Base-by-base conservation (phyloP, 1,140 invertebrate species). In the Prorops nasuta region DNA sequence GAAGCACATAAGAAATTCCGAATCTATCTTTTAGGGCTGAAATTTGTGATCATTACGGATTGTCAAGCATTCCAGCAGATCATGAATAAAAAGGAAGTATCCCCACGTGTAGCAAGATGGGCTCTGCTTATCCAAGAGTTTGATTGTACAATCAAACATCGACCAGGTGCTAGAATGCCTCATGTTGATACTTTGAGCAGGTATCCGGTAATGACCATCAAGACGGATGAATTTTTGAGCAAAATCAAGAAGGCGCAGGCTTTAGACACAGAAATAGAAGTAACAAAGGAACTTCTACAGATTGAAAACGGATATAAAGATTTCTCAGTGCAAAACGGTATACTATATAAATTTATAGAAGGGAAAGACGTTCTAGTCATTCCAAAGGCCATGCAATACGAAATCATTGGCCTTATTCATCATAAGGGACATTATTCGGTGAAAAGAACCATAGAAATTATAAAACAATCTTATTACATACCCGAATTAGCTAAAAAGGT, bases 131-230 rank as follows among this genome's bases (percentile, higher is more conserved):
- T 49, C 1, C 24, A 49, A 37, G 32, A 49, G 4, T 49, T 36
- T 10, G 17, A 49, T 9, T 49, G 40, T 24, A 24, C 12, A 1
- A 6, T 49, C 3, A 21, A 49, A n/a, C 39, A 49, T 12, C 7
- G 47, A 19, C 3, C 19, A 9, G 39, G 32, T 0, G 42, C 9
- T 0, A 8, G 39, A 15, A 49, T 49, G 47, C 41, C 18, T 6
- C 39, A 49, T 14, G 47, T 49, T 2, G 47, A 49, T 3, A 32
- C 39, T 1, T 28, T 49, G 19, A 49, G 47, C 17, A 42, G 47
- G 2, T 17, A 49, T 22, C 9, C 47, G 4, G 7, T 49, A 4
- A 34, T 49, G 32, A 49, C 28, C 1, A 18, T 49, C 3, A 7
- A 7, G 0, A 14, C 21, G 20, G 7, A 36, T 1, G 2, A n/a